Evolutionary conservation across 2,888 invertebrate genomes (phyloP).

Genomic region (Dendrolimus pini): DNA sequence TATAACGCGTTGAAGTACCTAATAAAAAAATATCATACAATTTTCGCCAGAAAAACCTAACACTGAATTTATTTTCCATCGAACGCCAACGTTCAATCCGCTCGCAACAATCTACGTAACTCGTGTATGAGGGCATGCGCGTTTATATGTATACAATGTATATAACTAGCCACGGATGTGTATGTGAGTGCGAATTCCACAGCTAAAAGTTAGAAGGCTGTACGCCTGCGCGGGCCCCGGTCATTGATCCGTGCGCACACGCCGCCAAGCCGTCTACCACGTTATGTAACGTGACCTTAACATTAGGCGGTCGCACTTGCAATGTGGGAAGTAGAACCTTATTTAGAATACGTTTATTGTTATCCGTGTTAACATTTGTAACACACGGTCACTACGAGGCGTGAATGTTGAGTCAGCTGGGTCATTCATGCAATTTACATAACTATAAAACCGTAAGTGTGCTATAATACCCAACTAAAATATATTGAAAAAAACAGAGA

Average conservation of each 20-base stretch:
- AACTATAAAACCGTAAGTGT: background rate
- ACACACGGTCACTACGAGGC: background rate
- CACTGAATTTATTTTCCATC: too few species aligned
- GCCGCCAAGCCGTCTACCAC: slow-evolving; percentile 72
- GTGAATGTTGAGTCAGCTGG: background rate
- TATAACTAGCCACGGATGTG: background rate
- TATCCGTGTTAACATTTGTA: slow-evolving; percentile 11
- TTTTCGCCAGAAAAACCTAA: too few species aligned
- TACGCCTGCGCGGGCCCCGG: slow-evolving; percentile 67
- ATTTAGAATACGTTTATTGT: slow-evolving; percentile 4
- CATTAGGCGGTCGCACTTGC: slow-evolving; percentile 29
- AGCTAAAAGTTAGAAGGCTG: slow-evolving; percentile 51
- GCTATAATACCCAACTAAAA: too few species aligned
- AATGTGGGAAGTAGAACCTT: slow-evolving; percentile 7
- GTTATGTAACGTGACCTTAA: slow-evolving; percentile 70
- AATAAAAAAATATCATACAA: too few species aligned
- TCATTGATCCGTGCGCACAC: slow-evolving; percentile 47
- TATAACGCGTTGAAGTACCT: too few species aligned
- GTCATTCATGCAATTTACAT: background rate
- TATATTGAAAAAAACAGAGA: too few species aligned
- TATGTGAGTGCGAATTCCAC: slow-evolving; percentile 42
- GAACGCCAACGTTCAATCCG: too few species aligned
- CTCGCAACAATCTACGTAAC: too few species aligned
- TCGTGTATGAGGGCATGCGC: too few species aligned
- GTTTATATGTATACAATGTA: too few species aligned